phyloP scores from a whole-genome alignment of 2,888 invertebrate genomes.

The Pachliopta kotzebuea region DNA sequence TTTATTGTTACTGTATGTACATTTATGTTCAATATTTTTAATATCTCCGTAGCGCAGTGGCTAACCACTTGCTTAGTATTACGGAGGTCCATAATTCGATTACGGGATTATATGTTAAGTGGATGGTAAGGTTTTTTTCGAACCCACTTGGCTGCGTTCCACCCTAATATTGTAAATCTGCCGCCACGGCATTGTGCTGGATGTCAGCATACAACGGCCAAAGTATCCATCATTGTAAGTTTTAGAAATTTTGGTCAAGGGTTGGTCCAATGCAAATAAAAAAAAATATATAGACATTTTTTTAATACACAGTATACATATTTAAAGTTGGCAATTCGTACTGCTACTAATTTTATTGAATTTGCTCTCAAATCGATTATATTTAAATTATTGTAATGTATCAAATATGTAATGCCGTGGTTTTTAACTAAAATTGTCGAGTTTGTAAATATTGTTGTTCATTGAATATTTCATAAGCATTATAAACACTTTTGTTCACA shows the following conservation, averaged over 20 bases:
- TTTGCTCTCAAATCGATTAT: slow-evolving; percentile 2
- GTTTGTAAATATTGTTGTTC: slow-evolving; percentile 28
- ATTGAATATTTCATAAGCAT: slow-evolving; percentile 31
- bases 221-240: no score
- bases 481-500: slow-evolving; percentile 43
- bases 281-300: slow-evolving; percentile 3
- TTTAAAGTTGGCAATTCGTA: background rate
- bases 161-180: no score
- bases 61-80: no score
- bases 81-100: no score
- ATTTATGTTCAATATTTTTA: background rate
- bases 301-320: background rate
- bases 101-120: no score
- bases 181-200: no score
- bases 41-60: no score
- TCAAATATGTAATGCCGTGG: slow-evolving; percentile 17
- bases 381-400: slow-evolving; percentile 16
- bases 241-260: background rate
- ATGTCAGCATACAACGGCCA: no score
- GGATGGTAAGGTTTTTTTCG: no score
- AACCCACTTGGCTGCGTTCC: no score
- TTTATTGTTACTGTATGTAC: slow-evolving; percentile 2
- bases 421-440: slow-evolving; percentile 5
- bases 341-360: background rate
- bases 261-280: background rate